These are phyloP conservation scores for Bilobella aurantiaca DNA, from an alignment of 1,140 invertebrate species.

Conservation along the genomic window DNA sequence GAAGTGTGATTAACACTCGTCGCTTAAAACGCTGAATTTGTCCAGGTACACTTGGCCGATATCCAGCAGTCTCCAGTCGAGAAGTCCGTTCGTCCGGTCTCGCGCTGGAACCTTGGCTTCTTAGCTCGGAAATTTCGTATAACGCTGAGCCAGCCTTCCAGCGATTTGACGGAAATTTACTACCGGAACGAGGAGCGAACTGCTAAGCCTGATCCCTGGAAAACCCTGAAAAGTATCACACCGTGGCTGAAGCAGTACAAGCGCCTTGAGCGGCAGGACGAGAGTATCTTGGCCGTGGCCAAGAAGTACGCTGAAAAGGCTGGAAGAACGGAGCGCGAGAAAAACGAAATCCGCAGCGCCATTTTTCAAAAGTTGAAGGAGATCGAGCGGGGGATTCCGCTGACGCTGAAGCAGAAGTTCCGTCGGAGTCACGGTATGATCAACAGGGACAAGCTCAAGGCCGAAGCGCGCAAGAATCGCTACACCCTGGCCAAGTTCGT, in stretches of 20 bases:
- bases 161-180: neutral
- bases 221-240: neutral
- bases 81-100: neutral
- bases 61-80: neutral
- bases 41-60: neutral
- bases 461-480: neutral
- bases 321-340: neutral
- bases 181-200: neutral
- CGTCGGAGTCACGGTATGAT: neutral
- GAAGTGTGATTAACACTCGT: no score
- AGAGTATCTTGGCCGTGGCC: neutral
- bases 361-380: neutral
- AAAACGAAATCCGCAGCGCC: neutral
- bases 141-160: neutral
- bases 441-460: neutral
- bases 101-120: neutral
- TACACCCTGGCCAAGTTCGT: neutral
- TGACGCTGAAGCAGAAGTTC: neutral
- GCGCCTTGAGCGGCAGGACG: neutral
- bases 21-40: no score
- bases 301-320: neutral
- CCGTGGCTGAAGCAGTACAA: neutral
- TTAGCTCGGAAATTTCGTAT: neutral
- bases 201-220: neutral
- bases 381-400: neutral